phyloP scores from a whole-genome alignment of 1,140 invertebrate genomes.

The Nautilus pompilius region DNA sequence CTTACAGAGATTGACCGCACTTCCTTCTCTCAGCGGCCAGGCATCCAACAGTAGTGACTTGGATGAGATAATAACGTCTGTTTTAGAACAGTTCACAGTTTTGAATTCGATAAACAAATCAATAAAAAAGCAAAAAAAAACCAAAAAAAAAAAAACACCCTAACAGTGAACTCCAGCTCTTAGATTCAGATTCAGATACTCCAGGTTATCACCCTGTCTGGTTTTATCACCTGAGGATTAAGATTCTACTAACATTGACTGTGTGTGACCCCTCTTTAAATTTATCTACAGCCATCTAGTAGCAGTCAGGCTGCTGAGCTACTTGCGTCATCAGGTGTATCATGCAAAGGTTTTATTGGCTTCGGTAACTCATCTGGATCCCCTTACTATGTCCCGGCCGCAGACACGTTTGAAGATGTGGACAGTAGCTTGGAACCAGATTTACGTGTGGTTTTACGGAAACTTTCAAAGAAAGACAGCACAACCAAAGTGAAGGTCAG shows the following conservation, averaged over 20 bases:
- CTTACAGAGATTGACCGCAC: too few species aligned
- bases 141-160: not conserved
- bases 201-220: not conserved
- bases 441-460: constrained; percentile 56
- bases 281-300: constrained; percentile 70
- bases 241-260: not conserved
- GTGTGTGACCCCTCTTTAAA: constrained; percentile 9
- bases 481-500: constrained; percentile 79
- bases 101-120: not conserved
- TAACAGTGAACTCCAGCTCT: not conserved
- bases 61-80: too few species aligned
- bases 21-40: too few species aligned
- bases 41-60: too few species aligned
- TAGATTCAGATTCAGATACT: not conserved
- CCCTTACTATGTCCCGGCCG: constrained; percentile 62
- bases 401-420: constrained; percentile 44
- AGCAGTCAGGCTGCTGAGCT: constrained; percentile 76
- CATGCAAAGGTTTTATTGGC: constrained; percentile 62
- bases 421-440: constrained; percentile 54
- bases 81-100: not conserved
- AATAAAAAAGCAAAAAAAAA: not conserved
- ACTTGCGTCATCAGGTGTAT: constrained; percentile 56
- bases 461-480: constrained; percentile 78
- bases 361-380: constrained; percentile 61
- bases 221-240: not conserved